Base-by-base conservation (phyloP, 2,113 vertebrate species). In the Epinephelus moara region DNA sequence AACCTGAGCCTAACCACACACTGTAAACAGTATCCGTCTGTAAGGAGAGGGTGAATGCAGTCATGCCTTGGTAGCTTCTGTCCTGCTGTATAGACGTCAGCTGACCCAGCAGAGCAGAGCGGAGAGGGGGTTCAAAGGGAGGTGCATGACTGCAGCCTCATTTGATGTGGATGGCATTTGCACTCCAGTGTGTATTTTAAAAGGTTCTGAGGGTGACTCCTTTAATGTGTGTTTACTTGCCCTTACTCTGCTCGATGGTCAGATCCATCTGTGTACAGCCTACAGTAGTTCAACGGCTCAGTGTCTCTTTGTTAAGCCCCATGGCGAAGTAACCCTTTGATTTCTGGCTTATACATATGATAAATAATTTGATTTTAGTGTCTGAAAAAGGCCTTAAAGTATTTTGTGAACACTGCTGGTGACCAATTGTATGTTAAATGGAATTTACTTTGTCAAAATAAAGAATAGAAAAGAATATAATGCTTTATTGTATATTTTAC, bases 101-200 rank as follows among this genome's bases (percentile, higher is more conserved):
- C 73, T 82, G 84, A 84, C 71, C 77, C 77, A 68, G 60, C 74
- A 19, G 57, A 78, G 57, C 67, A 14, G 59, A 78, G 81, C 37
- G 49, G 66, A 80, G 60, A 66, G 63, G 49, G 57, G 84, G 72
- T 94, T 92, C 83, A 92, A 94, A 91, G 92, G 69, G 66, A 89
- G 69, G 69, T 79, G 64, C 68, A 73, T 52, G 80, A 40, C 79
- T 62, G 75, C 84, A 60, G 75, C 78, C 69, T 85, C 86, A 86
- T 87, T 93, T 93, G 87, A 94, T 92, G 92, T 87, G 83, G 86
- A 42, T 94, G 93, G 86, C 91, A 92, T 93, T 94, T 93, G 80
- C 79, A 86, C 88, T 88, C 79, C 81, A 68, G 87, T 86, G 90
- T 88, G 88, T 89, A 57, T 88, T 89, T 87, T 84, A 79, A 89